phyloP scores from a whole-genome alignment of 2,113 vertebrate genomes.

The Phycodurus eques region DNA sequence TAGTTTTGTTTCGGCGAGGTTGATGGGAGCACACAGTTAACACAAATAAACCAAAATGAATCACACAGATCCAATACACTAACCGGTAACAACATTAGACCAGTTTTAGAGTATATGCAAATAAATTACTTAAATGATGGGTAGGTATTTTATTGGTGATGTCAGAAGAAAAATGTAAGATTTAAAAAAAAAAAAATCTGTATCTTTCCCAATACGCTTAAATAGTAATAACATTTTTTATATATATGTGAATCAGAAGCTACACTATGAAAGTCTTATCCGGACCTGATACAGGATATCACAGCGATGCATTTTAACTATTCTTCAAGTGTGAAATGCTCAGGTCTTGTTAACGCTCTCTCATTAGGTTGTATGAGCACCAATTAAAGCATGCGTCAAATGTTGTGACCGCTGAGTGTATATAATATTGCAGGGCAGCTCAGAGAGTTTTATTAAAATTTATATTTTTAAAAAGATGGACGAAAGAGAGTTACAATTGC shows the following conservation, averaged over 20 bases:
- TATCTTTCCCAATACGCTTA: too few relatives aligned
- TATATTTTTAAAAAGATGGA: background rate
- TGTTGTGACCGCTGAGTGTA: background rate
- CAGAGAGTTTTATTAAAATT: background rate
- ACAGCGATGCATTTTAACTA: too few relatives aligned
- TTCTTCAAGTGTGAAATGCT: background rate
- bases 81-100: background rate
- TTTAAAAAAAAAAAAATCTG: too few relatives aligned
- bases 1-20: conserved; percentile 16
- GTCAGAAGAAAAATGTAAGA: too few relatives aligned
- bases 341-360: background rate
- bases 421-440: background rate
- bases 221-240: too few relatives aligned
- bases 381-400: background rate
- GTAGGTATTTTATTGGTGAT: too few relatives aligned
- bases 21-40: background rate
- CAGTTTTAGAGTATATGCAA: background rate
- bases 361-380: background rate
- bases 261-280: too few relatives aligned
- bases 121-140: background rate
- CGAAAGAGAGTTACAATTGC: conserved; percentile 1
- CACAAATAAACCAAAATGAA: background rate
- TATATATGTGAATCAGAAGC: too few relatives aligned
- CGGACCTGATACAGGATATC: too few relatives aligned
- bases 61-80: background rate